Conservation (phyloP, 2,888 invertebrate genomes). For the Chaetoderma sp. region DNA sequence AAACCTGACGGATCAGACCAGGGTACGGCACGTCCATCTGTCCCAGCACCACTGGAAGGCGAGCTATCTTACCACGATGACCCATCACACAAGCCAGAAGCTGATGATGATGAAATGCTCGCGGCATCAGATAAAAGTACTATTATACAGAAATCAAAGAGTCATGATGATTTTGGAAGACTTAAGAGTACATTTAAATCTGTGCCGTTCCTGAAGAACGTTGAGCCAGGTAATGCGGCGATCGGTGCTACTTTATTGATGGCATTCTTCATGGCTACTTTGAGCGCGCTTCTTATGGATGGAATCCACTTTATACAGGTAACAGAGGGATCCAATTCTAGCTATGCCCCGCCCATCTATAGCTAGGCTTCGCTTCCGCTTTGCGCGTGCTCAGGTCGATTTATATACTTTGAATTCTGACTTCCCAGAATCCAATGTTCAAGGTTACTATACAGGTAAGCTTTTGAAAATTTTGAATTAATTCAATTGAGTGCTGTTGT, state of each 20-base stretch:
- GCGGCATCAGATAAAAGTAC: constrained; percentile 35
- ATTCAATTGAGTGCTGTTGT: too few species aligned
- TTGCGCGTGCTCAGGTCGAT: too few species aligned
- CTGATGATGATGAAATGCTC: constrained; percentile 43
- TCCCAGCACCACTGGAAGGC: background rate
- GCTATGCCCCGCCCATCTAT: too few species aligned
- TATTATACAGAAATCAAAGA: constrained; percentile 62
- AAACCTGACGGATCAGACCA: constrained; percentile 51
- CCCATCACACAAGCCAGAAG: constrained; percentile 24
- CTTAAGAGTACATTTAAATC: constrained; percentile 79
- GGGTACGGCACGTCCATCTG: background rate
- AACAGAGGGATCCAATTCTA: too few species aligned
- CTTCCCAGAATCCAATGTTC: too few species aligned
- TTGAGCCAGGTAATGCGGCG: constrained; percentile 82
- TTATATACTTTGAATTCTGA: too few species aligned
- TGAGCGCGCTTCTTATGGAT: constrained; percentile 73
- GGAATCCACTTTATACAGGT: constrained; percentile 72
- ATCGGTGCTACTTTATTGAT: constrained; percentile 74
- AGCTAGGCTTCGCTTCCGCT: too few species aligned
- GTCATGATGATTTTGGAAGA: constrained; percentile 76
- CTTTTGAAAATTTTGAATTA: too few species aligned
- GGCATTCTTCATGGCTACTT: constrained; percentile 73
- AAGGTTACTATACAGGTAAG: too few species aligned
- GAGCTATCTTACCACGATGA: too few species aligned
- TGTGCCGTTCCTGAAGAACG: constrained; percentile 81